Evolutionary conservation across 1,140 invertebrate species (phyloP).

Genomic region (Drosophila kurseongensis): DNA sequence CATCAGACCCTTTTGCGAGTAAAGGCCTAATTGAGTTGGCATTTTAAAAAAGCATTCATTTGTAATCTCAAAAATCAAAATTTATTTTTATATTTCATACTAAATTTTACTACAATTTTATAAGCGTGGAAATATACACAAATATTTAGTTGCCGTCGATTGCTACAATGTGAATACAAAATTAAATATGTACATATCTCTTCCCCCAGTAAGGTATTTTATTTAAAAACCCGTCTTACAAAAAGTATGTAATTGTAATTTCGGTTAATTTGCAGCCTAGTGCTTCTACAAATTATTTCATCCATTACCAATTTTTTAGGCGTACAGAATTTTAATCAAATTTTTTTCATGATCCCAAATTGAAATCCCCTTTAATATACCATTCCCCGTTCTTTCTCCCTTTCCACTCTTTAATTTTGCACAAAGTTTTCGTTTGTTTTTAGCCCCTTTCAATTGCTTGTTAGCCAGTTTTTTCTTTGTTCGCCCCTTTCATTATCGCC

Average conservation of each 20-base stretch:
- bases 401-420: conserved; percentile 19
- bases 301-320: conserved; percentile 22
- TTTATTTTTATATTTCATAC: no score
- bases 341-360: conserved; percentile 9
- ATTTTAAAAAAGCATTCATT: no score
- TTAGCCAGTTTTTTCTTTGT: conserved; percentile 58
- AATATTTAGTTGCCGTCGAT: no score
- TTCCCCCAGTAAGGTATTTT: no score
- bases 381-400: conserved; percentile 4
- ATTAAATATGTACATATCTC: no score
- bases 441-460: conserved; percentile 60
- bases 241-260: background rate
- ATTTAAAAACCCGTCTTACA: no score
- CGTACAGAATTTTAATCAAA: conserved; percentile 10
- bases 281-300: conserved; percentile 14
- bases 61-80: no score
- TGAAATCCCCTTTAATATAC: conserved; percentile 18
- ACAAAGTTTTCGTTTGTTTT: conserved; percentile 35
- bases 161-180: no score
- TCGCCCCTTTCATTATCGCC: conserved; percentile 63
- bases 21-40: no score
- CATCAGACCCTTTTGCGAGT: background rate
- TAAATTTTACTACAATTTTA: no score
- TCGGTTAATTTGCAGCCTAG: background rate
- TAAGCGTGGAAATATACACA: no score